These are phyloP conservation scores for Sclerurus mexicanus DNA, from an alignment of 2,113 vertebrate genomes.

Conservation along the genomic window DNA sequence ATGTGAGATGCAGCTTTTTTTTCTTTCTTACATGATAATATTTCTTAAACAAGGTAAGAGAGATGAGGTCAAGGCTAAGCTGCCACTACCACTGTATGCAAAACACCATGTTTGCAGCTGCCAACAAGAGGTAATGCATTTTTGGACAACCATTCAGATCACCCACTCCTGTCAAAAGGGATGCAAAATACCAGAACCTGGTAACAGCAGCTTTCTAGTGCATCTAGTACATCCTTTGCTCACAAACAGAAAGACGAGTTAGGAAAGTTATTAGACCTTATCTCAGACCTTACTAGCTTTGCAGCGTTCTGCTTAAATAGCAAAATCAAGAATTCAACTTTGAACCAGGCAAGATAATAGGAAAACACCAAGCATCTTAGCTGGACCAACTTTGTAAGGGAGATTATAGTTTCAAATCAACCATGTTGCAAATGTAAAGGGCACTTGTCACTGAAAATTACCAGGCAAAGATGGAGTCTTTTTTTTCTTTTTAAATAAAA, in stretches of 20 bases:
- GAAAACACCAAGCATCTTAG: background rate
- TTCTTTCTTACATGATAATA: background rate
- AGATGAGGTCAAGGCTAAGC: background rate
- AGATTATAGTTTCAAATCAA: background rate
- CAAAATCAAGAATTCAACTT: background rate
- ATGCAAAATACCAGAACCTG: background rate
- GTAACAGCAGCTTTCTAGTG: background rate
- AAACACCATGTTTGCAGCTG: background rate
- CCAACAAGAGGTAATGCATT: background rate
- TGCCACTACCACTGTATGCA: background rate
- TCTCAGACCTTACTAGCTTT: background rate
- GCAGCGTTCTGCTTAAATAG: background rate
- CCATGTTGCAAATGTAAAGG: background rate
- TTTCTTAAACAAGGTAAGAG: background rate
- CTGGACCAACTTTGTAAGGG: background rate
- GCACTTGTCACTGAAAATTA: background rate
- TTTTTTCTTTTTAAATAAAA: background rate
- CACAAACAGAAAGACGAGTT: background rate
- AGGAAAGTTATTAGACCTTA: background rate
- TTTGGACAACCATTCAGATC: background rate
- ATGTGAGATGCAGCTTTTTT: background rate
- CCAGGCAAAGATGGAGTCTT: background rate
- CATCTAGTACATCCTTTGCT: background rate
- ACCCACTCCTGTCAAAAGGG: background rate
- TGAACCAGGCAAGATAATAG: background rate